Evolutionary conservation across 2,797 vertebrate genomes (phyloP).

Genomic region (Clarias platycephalus): DNA sequence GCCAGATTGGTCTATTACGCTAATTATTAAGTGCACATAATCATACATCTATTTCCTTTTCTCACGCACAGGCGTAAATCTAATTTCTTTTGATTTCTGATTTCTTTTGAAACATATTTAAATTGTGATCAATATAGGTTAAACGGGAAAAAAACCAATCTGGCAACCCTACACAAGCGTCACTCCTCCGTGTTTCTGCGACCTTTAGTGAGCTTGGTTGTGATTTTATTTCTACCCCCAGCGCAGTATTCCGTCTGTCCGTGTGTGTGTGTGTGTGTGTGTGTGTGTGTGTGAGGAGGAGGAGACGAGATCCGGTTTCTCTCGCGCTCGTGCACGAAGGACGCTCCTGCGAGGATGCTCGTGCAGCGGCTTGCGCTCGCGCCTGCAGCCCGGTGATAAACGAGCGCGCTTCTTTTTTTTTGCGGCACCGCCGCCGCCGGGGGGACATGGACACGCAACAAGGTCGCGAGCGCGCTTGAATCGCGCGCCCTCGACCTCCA

Average conservation of each 20-base stretch:
- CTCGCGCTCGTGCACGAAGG: conserved; percentile 5
- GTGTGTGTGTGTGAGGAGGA: background rate
- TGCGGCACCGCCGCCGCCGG: conserved; percentile 5
- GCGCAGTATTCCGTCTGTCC: background rate
- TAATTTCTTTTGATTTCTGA: background rate
- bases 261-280: background rate
- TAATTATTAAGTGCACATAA: background rate
- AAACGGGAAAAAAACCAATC: background rate
- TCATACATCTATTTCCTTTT: background rate
- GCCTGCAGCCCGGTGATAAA: conserved; percentile 45
- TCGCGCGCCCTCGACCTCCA: conserved; percentile 63
- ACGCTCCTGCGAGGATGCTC: conserved; percentile 60
- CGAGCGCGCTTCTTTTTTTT: background rate
- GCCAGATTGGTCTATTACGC: background rate
- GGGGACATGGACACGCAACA: conserved; percentile 62
- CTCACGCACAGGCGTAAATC: background rate
- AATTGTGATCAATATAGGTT: background rate
- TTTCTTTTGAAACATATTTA: background rate
- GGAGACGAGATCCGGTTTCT: conserved; percentile 16
- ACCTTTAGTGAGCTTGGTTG: background rate
- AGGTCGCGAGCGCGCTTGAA: conserved; percentile 65
- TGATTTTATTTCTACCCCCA: background rate
- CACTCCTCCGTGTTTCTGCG: conserved; percentile 1
- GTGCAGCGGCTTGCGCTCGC: conserved; percentile 58
- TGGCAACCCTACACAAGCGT: conserved; percentile 3